A percentile compares a stretch with the other conserved stretches of the same genome.
phyloP scores from a whole-genome alignment of 2,797 vertebrate genomes.

The Astyanax mexicanus region DNA sequence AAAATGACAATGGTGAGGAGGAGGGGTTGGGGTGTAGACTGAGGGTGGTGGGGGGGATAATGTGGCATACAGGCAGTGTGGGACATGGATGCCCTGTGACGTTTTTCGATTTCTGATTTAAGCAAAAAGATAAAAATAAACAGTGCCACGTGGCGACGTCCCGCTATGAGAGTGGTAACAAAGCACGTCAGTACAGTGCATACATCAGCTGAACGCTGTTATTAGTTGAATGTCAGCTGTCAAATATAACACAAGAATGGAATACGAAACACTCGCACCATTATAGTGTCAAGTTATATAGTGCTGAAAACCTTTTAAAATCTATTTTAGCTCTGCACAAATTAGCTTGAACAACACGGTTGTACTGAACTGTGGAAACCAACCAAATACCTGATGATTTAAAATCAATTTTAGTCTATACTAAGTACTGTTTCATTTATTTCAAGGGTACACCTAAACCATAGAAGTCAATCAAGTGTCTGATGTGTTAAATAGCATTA shows the following conservation, averaged over 20 bases:
- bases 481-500: no score
- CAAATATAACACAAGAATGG: neutral
- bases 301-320: neutral
- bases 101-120: neutral
- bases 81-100: neutral
- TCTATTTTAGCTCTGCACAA: neutral
- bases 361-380: no score
- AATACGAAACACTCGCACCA: neutral
- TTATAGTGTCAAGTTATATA: no score
- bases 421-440: no score
- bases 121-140: neutral
- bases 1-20: neutral
- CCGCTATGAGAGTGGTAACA: no score
- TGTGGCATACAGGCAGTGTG: neutral
- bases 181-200: neutral
- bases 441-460: no score
- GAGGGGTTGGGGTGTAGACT: neutral
- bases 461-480: no score
- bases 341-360: no score
- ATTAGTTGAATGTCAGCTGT: conserved; percentile 31
- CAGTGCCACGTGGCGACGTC: neutral
- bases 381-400: no score
- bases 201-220: neutral
- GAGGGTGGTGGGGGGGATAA: neutral
- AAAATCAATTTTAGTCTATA: no score